These are phyloP conservation scores for Pyrgus malvae DNA, from an alignment of 2,888 invertebrate genomes.

Conservation along the genomic window DNA sequence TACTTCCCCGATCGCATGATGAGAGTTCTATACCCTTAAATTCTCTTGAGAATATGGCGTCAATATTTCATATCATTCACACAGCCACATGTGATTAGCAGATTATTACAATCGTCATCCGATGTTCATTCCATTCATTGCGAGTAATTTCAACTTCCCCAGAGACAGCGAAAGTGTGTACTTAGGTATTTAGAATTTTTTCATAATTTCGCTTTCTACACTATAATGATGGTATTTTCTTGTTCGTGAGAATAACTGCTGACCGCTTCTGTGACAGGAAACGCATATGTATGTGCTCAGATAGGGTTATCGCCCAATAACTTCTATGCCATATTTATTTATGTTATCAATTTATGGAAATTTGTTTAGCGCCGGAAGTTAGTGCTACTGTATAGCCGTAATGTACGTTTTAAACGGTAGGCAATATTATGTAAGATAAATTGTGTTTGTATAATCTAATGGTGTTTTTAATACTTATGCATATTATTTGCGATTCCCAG, in stretches of 20 bases:
- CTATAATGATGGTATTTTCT: slow-evolving; percentile 28
- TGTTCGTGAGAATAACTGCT: slow-evolving; percentile 34
- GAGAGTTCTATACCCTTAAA: no score
- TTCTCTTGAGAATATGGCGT: no score
- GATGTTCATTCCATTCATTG: not conserved
- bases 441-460: no score
- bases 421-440: no score
- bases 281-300: slow-evolving; percentile 12
- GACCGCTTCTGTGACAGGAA: slow-evolving; percentile 25
- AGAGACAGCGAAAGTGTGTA: slow-evolving; percentile 32
- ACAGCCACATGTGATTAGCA: no score
- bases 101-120: no score
- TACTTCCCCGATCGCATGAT: no score
- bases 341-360: slow-evolving; percentile 20
- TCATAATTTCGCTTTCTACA: slow-evolving; percentile 32
- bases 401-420: no score
- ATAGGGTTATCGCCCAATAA: slow-evolving; percentile 22
- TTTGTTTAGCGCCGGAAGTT: slow-evolving; percentile 21
- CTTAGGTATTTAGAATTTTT: slow-evolving; percentile 13
- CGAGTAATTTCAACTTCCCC: slow-evolving; percentile 14
- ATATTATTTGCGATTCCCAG: no score
- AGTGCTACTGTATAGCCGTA: not conserved
- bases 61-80: no score
- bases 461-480: no score
- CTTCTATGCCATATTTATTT: slow-evolving; percentile 13